Conservation (phyloP, 2,113 vertebrate species). For the Glaucomys volans region DNA sequence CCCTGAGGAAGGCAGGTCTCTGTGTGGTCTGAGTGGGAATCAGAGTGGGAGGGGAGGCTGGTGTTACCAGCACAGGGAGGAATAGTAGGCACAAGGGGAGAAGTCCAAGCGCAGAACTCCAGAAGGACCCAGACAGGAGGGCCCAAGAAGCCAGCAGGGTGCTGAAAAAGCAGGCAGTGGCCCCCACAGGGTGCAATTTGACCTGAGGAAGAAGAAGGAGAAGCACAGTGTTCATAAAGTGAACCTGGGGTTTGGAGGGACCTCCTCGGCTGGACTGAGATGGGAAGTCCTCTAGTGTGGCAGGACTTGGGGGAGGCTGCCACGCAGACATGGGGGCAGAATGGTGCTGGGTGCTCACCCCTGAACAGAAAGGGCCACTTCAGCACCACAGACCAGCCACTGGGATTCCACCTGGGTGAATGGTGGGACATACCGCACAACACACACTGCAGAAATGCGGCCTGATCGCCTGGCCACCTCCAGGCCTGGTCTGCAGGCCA, state of each 20-base stretch:
- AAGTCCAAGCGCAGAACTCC: background rate
- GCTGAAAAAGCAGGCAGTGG: background rate
- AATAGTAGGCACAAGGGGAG: background rate
- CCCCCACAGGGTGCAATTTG: background rate
- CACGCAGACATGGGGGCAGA: rapidly evolving
- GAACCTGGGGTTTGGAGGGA: background rate
- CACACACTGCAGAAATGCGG: background rate
- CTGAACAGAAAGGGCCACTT: background rate
- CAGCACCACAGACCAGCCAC: background rate
- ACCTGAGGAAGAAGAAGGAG: background rate
- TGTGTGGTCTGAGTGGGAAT: background rate
- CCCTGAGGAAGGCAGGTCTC: background rate
- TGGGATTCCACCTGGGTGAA: background rate
- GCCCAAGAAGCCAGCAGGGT: background rate
- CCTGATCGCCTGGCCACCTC: background rate
- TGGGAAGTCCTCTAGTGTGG: background rate
- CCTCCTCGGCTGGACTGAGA: background rate
- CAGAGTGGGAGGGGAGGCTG: background rate
- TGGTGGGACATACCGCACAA: background rate
- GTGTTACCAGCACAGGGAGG: background rate
- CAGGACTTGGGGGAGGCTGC: background rate
- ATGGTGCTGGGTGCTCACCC: background rate
- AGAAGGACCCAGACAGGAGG: background rate
- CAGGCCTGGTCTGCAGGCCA: background rate
- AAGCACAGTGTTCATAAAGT: background rate